Evolutionary conservation across 2,888 invertebrate species (phyloP).

Genomic region (Leptopterna dolabrata): DNA sequence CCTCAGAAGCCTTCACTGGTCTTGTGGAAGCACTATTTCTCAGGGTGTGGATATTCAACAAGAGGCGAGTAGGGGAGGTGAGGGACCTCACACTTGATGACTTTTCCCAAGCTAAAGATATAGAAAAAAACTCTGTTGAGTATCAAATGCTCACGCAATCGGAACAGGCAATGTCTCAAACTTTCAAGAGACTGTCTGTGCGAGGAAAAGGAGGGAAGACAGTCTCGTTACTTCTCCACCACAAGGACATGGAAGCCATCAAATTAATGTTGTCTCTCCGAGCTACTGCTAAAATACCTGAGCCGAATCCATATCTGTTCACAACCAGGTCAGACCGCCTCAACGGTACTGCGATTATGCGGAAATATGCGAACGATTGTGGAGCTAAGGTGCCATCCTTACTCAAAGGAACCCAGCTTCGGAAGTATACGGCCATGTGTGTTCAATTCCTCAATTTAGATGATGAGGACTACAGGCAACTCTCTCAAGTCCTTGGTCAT

Average conservation of each 20-base stretch:
- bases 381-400: neutral
- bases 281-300: neutral
- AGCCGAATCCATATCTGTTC: neutral
- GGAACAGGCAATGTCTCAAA: neutral
- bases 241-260: neutral
- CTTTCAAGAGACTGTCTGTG: neutral
- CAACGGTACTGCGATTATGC: neutral
- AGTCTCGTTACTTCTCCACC: neutral
- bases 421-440: neutral
- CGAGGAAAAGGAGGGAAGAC: neutral
- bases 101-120: neutral
- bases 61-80: neutral
- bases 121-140: neutral
- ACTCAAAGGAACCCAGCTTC: neutral
- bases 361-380: neutral
- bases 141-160: neutral
- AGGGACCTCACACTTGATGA: neutral
- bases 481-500: conserved; percentile 13
- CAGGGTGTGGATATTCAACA: too few relatives aligned
- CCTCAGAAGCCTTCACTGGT: neutral
- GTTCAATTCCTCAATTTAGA: neutral
- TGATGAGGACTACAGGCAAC: conserved; percentile 2
- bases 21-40: too few relatives aligned
- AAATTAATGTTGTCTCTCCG: neutral
- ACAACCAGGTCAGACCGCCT: neutral